phyloP scores from a whole-genome alignment of 92 coral and sea anemone species.

The Porites lobata region DNA sequence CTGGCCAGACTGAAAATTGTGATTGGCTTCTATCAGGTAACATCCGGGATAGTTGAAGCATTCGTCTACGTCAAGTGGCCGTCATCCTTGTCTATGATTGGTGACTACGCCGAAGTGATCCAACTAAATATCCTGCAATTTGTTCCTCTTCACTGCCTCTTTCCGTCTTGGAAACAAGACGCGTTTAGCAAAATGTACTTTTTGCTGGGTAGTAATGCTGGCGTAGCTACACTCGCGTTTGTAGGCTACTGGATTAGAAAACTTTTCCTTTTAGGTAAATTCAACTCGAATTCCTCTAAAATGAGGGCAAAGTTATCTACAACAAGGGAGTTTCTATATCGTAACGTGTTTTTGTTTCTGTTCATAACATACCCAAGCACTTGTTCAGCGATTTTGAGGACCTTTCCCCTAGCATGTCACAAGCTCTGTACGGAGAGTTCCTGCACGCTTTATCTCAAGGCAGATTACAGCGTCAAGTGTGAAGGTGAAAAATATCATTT shows the following conservation, averaged over 20 bases:
- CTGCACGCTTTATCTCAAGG: constrained; percentile 70
- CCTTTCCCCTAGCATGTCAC: constrained; percentile 70
- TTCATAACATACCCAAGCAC: constrained; percentile 76
- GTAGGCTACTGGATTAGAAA: constrained; percentile 41
- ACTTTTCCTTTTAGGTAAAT: constrained; percentile 14
- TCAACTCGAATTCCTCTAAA: neutral
- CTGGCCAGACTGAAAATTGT: constrained; percentile 73
- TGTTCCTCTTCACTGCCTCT: constrained; percentile 72
- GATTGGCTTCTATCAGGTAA: constrained; percentile 73
- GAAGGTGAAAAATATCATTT: constrained; percentile 50
- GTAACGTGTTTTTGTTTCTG: constrained; percentile 61
- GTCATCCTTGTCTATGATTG: constrained; percentile 49
- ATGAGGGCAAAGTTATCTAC: constrained; percentile 14
- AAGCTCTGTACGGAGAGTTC: constrained; percentile 51
- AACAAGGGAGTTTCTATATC: constrained; percentile 43
- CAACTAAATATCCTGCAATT: constrained; percentile 74
- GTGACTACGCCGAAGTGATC: constrained; percentile 63
- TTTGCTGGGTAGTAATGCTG: constrained; percentile 32
- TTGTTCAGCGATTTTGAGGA: constrained; percentile 62
- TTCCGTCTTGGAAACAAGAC: constrained; percentile 48
- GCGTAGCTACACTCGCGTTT: constrained; percentile 33
- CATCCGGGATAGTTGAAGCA: constrained; percentile 63
- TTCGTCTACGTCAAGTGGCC: constrained; percentile 82
- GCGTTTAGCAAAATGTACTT: constrained; percentile 55
- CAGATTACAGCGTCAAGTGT: constrained; percentile 70